A percentile compares a stretch with the other conserved stretches of the same genome.
Evolutionary conservation across 2,113 vertebrate genomes (phyloP).

Genomic region (Butorides virescens): DNA sequence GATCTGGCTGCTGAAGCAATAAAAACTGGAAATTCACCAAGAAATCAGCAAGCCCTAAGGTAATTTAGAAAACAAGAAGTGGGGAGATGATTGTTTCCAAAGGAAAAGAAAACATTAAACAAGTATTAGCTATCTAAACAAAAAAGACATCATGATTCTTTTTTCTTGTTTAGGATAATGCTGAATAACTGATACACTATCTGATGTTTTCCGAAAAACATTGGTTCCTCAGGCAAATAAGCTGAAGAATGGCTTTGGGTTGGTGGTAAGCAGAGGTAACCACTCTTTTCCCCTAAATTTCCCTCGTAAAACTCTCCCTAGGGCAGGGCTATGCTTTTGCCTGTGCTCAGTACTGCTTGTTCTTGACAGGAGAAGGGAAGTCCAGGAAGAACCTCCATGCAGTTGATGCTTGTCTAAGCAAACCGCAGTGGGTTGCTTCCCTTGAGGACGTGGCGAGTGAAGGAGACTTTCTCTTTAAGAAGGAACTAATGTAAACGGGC

Average conservation of each 20-base stretch:
- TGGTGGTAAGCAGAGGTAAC: background rate
- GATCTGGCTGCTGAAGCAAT: background rate
- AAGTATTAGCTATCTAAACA: background rate
- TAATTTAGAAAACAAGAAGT: background rate
- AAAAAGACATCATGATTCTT: background rate
- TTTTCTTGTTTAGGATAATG: background rate
- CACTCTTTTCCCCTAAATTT: background rate
- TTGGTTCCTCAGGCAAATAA: background rate
- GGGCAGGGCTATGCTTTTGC: background rate
- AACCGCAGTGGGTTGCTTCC: background rate
- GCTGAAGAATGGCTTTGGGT: background rate
- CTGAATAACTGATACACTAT: background rate
- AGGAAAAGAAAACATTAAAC: background rate
- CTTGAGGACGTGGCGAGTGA: fast-evolving
- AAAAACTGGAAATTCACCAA: background rate
- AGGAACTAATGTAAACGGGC: background rate
- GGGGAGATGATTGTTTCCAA: background rate
- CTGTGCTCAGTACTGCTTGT: background rate
- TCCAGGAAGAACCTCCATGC: background rate
- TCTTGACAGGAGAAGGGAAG: background rate
- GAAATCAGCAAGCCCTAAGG: background rate
- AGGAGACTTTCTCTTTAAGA: background rate
- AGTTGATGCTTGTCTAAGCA: background rate
- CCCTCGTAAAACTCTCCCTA: background rate
- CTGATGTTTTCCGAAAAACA: background rate